Conservation (phyloP, 2,797 vertebrate genomes). For the Hypotaenidia philippensis region DNA sequence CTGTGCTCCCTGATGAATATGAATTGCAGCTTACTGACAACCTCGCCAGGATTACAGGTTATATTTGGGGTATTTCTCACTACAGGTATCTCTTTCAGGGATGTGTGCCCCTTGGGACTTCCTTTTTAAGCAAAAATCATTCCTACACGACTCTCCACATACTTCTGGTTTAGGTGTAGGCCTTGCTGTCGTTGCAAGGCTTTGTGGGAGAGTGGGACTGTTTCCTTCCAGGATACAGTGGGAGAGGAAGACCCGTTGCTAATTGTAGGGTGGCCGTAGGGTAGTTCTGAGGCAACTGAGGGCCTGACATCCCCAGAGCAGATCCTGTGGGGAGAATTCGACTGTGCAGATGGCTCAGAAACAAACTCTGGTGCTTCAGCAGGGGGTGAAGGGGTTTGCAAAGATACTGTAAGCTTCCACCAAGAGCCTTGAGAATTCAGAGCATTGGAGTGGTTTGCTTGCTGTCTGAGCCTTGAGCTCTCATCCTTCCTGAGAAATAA, state of each 20-base stretch:
- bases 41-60: not conserved
- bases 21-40: not conserved
- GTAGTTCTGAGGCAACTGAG: not conserved
- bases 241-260: not conserved
- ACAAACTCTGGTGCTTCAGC: not conserved
- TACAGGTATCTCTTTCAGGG: slow-evolving; percentile 16
- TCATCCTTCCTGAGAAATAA: not conserved
- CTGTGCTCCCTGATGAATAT: not conserved
- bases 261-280: accelerated
- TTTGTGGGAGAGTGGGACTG: not conserved
- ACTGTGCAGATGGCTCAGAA: not conserved
- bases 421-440: not conserved
- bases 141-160: not conserved
- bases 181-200: not conserved
- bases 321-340: not conserved
- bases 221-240: not conserved
- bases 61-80: not conserved
- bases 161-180: not conserved
- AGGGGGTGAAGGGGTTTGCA: not conserved
- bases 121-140: not conserved
- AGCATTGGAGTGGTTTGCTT: not conserved
- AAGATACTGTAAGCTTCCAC: not conserved
- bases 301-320: not conserved
- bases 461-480: not conserved
- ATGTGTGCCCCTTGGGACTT: not conserved